Percentiles rank a stretch among this genome's conserved stretches.
Conservation (phyloP, 2,797 vertebrate genomes). For the Poeciliopsis infans region DNA sequence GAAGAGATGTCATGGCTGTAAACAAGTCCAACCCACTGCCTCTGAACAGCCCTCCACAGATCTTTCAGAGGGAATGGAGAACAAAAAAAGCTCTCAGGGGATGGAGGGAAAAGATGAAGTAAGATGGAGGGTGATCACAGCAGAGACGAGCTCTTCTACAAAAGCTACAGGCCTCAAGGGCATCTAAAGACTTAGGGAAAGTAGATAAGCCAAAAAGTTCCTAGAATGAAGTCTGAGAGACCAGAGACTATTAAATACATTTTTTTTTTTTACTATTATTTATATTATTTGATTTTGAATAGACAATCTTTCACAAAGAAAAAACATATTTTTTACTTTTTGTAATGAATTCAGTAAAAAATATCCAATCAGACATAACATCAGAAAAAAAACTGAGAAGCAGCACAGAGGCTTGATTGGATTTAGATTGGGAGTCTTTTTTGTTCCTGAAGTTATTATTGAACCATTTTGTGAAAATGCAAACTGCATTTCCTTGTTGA, state of each 20-base stretch:
- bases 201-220: conserved; percentile 20
- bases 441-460: neutral
- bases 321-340: conserved; percentile 5
- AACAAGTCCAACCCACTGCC: conserved; percentile 38
- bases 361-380: neutral
- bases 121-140: conserved; percentile 25
- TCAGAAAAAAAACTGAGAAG: neutral
- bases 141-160: conserved; percentile 25
- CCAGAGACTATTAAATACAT: conserved; percentile 17
- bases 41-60: conserved; percentile 32
- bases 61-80: conserved; percentile 50
- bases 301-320: conserved; percentile 18
- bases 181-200: conserved; percentile 50
- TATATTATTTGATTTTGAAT: conserved; percentile 31
- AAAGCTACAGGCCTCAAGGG: conserved; percentile 35
- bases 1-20: conserved; percentile 50
- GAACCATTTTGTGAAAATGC: neutral
- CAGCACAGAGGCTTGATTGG: neutral
- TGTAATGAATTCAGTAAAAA: conserved; percentile 13
- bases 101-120: conserved; percentile 12
- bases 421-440: neutral
- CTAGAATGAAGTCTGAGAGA: conserved; percentile 38
- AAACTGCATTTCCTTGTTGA: neutral
- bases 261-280: conserved; percentile 4
- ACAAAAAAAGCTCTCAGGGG: conserved; percentile 32